A percentile compares a stretch with the other conserved stretches of the same genome.
These are phyloP conservation scores for Rhinoderma darwinii DNA, from an alignment of 2,113 vertebrate genomes.

Conservation along the genomic window DNA sequence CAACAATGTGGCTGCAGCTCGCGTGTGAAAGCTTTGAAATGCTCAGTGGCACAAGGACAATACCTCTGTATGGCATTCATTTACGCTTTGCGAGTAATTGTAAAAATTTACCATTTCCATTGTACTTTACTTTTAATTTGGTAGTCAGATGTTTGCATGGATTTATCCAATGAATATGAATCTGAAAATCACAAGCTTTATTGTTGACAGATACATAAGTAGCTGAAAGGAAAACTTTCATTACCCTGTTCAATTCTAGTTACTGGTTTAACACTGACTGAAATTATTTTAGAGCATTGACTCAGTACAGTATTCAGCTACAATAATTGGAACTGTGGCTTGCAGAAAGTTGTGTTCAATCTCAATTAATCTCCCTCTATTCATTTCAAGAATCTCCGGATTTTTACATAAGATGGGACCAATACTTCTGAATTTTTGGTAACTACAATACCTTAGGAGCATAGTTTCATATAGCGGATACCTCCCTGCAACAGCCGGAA, in stretches of 20 bases:
- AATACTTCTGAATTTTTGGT: neutral
- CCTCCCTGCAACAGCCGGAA: no score
- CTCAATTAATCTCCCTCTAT: neutral
- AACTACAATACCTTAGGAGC: no score
- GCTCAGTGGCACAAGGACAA: neutral
- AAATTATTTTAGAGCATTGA: neutral
- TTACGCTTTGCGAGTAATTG: neutral
- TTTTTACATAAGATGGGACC: neutral
- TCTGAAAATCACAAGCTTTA: neutral
- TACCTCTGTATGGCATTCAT: neutral
- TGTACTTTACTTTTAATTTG: neutral
- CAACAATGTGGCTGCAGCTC: neutral
- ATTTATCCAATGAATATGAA: neutral
- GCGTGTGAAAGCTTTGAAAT: neutral
- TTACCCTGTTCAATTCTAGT: slow-evolving; percentile 9
- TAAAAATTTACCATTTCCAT: neutral
- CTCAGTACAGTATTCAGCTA: neutral
- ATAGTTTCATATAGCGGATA: no score
- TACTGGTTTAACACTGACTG: neutral
- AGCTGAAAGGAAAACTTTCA: slow-evolving; percentile 17
- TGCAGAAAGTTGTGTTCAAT: neutral
- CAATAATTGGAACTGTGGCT: neutral
- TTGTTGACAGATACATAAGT: neutral
- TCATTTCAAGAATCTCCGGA: neutral
- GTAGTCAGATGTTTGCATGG: neutral